Evolutionary conservation across 2,888 invertebrate genomes (phyloP).

Genomic region (Atrina japonica): DNA sequence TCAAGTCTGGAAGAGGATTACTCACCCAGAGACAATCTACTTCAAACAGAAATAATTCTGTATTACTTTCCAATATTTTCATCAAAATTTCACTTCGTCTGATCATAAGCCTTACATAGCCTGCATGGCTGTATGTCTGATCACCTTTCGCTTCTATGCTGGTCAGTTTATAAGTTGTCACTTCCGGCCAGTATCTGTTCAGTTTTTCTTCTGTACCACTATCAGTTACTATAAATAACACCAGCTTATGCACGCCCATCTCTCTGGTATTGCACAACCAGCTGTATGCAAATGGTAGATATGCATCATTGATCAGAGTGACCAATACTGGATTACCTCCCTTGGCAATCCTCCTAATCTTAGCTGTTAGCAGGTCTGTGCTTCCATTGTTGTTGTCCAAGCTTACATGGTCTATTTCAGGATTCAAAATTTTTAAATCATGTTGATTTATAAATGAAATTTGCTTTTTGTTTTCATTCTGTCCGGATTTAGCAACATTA

Average conservation of each 20-base stretch:
- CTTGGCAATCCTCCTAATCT: background rate
- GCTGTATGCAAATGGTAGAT: conserved; percentile 59
- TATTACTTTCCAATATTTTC: conserved; percentile 47
- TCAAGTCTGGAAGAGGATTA: conserved; percentile 60
- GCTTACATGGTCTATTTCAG: too few relatives aligned
- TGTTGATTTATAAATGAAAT: too few relatives aligned
- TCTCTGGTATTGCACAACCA: conserved; percentile 67
- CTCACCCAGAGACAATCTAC: conserved; percentile 67
- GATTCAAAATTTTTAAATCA: too few relatives aligned
- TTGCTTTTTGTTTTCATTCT: too few relatives aligned
- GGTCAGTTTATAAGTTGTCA: conserved; percentile 53
- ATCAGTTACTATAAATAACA: conserved; percentile 66
- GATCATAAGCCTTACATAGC: conserved; percentile 65
- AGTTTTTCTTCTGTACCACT: conserved; percentile 50
- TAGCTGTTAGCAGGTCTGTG: too few relatives aligned
- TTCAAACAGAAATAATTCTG: conserved; percentile 66
- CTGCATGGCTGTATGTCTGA: conserved; percentile 63
- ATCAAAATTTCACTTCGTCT: conserved; percentile 57
- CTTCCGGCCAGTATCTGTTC: conserved; percentile 59
- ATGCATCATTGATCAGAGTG: conserved; percentile 65
- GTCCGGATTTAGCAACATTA: too few relatives aligned
- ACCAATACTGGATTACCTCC: conserved; percentile 52
- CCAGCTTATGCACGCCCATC: conserved; percentile 59
- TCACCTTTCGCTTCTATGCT: conserved; percentile 47
- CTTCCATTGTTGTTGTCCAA: too few relatives aligned